phyloP scores from a whole-genome alignment of 2,113 vertebrate species.

The Poecile atricapillus region DNA sequence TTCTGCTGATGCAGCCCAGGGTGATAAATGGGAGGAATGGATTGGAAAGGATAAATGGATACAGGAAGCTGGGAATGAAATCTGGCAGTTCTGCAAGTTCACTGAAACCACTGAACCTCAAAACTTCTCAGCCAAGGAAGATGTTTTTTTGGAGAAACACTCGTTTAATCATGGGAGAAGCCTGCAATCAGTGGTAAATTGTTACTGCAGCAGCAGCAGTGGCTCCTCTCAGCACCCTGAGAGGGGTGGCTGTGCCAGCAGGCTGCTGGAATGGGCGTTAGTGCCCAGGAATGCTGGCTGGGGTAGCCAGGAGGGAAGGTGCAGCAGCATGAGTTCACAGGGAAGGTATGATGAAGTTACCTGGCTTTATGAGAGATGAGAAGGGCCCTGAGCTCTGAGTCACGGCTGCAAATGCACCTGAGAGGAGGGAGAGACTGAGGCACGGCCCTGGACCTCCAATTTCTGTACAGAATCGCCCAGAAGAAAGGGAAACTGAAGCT shows the following conservation, averaged over 20 bases:
- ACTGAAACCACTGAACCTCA: not conserved
- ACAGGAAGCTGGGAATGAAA: not conserved
- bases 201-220: not conserved
- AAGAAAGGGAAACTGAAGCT: not conserved
- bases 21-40: not conserved
- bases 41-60: not conserved
- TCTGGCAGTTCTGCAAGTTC: not conserved
- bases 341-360: conserved; percentile 63
- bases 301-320: conserved; percentile 63
- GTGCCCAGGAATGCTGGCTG: conserved; percentile 40
- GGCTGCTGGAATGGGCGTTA: not conserved
- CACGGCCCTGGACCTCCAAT: not conserved
- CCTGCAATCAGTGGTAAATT: not conserved
- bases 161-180: not conserved
- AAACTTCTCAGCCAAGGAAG: not conserved
- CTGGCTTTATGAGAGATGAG: conserved; percentile 10
- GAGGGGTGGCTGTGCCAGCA: not conserved
- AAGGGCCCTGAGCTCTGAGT: not conserved
- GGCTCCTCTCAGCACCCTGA: not conserved
- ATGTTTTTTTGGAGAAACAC: not conserved
- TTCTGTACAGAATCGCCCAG: not conserved
- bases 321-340: conserved; percentile 53
- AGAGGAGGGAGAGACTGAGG: not conserved
- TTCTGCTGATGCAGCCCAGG: not conserved
- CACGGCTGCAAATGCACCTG: not conserved